phyloP scores from a whole-genome alignment of 2,113 vertebrate genomes.

The Peromyscus maniculatus region DNA sequence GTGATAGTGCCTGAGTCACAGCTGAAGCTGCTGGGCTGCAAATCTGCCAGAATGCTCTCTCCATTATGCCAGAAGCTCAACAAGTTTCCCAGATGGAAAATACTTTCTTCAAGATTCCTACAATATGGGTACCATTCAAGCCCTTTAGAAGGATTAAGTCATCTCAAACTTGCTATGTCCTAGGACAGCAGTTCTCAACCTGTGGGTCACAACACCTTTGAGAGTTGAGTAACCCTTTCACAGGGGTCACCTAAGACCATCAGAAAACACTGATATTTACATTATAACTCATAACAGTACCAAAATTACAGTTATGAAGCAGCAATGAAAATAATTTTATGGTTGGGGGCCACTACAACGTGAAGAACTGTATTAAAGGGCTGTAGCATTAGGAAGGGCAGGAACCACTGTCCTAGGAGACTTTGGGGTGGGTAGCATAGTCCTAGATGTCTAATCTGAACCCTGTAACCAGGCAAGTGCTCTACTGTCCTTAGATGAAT shows the following conservation, averaged over 20 bases:
- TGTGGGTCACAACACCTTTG: neutral
- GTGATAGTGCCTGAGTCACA: neutral
- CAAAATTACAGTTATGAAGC: neutral
- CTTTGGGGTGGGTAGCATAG: neutral
- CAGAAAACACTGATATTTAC: neutral
- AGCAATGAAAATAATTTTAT: neutral
- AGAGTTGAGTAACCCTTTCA: neutral
- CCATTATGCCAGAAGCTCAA: too few species aligned
- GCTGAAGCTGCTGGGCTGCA: neutral
- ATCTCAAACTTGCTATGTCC: neutral
- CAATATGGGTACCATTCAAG: neutral
- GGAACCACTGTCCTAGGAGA: neutral
- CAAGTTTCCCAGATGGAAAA: neutral
- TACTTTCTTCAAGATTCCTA: neutral
- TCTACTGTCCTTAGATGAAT: neutral
- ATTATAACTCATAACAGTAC: neutral
- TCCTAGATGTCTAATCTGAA: neutral
- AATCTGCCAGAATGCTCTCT: neutral
- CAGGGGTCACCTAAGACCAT: too few species aligned
- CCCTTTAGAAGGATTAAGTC: neutral
- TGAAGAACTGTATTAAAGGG: neutral
- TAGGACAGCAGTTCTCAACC: neutral
- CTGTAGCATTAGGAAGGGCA: neutral
- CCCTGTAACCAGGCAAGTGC: neutral
- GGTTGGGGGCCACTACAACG: neutral